Evolutionary conservation across 2,797 vertebrate genomes (phyloP), one percentile per base, ranked within the genome.

Genomic region (Manis pentadactyla): DNA sequence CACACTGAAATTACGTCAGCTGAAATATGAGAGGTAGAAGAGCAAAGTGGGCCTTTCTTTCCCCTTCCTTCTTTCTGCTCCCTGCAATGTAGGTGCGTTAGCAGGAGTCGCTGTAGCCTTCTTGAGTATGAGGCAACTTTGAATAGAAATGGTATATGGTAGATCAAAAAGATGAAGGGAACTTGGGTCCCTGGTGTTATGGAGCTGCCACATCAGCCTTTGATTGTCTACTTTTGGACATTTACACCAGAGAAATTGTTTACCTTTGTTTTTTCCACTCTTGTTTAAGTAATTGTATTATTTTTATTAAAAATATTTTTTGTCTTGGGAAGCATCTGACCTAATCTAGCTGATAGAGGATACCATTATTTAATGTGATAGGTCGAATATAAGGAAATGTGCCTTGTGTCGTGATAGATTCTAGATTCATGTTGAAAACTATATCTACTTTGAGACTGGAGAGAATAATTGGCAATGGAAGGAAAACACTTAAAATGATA

Each of bases 391-490:
- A 74, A 79, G 17, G 34, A 68, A 69, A 27, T 6, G 17, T 51
- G 51, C 27, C 23, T 51, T 75, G 1, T 64, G n/a, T 97, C 66
- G 53, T 93, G 29, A 23, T 68, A 90, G 51, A 81, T 66, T 84
- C 21, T 79, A 71, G 55, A 71, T 83, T 51, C 12, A 17, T 53
- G 18, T 46, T 90, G 75, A 64, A 93, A 87, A 69, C 37, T 46
- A 49, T 87, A 51, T 83, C 25, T 37, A 7, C 31, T 37, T 89
- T 87, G 49, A 77, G 68, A 87, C 27, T 73, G 21, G 57, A 92
- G 63, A 90, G 68, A 78, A 63, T 91, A 85, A 53, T 85, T 94
- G 73, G 14, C n/a, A 27, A 59, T 89, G 39, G 78, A 82, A 94
- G 53, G 29, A 81, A 61, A 71, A 46, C 66, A 82, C 39, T 77